Evolutionary conservation across 2,113 vertebrate genomes (phyloP), one percentile per base, ranked within the genome.

Genomic region (Pseudopipra pipra): DNA sequence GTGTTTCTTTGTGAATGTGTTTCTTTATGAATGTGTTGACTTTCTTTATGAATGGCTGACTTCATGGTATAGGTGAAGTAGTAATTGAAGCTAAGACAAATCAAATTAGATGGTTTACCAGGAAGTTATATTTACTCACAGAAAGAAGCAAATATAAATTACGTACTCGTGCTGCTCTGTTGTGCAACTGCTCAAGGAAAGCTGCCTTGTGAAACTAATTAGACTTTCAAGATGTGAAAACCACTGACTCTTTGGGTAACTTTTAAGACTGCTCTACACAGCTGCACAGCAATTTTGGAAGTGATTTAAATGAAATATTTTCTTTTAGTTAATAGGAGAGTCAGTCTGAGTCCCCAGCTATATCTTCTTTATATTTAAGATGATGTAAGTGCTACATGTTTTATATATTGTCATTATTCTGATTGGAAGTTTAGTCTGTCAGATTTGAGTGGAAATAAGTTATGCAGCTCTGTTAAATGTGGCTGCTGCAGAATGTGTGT

Each of bases 1-100:
- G 5, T 3, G 1, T 24, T 49, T 61, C 24, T 61, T 16, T 17
- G 17, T 37, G 33, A 7, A 0, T 3, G 5, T 5, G 1, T 27
- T 51, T 51, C 14, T 51, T 51, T 51, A 51, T 27, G 49, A 51
- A 51, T 27, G 21, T 4, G 31, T 89, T 37, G 37, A 37, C 25
- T 27, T 51, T 51, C 14, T 51, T 52, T 52, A 28, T 28, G 51
- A 52, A 52, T 52, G 21, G 21, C 62, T 41, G 67, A 25, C 30
- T 66, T 44, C 19, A 4, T 52, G 41, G 30, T 17, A 3, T 4
- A 16, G 43, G 20, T 21, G 14, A 28, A 51, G 35, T 8, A n/a
- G 44, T 51, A 12, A 22, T 2, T 59, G 31, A 33, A 51, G 35
- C 14, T 19, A 31, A 70, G 61, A 27, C 8, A 37, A 56, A 58